phyloP scores from a whole-genome alignment of 2,888 invertebrate genomes.

The Zhuqinia jingwanae region DNA sequence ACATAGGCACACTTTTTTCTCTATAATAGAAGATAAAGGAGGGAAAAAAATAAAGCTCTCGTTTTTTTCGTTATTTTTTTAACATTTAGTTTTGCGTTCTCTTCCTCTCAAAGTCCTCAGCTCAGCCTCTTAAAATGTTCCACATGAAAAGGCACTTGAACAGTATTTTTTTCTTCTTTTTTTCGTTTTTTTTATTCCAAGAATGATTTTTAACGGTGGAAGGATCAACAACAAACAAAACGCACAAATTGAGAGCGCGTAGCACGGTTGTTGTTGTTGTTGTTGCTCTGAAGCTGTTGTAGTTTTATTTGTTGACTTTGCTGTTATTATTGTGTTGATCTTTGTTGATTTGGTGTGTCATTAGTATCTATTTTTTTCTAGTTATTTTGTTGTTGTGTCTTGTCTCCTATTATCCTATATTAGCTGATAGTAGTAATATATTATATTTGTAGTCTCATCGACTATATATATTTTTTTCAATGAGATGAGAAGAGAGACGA shows the following conservation, averaged over 20 bases:
- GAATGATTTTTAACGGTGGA: conserved; percentile 26
- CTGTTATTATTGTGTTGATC: conserved; percentile 42
- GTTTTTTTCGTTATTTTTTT: background rate
- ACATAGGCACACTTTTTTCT: background rate
- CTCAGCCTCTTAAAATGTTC: conserved; percentile 10
- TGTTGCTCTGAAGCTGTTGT: too few relatives aligned
- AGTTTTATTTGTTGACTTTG: conserved; percentile 44
- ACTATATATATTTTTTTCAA: too few relatives aligned
- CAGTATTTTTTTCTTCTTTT: too few relatives aligned
- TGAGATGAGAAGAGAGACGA: too few relatives aligned
- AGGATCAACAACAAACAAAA: background rate
- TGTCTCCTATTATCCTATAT: too few relatives aligned
- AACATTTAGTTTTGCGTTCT: too few relatives aligned
- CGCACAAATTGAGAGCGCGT: background rate
- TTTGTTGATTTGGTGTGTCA: conserved; percentile 52
- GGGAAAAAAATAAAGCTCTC: conserved; percentile 20
- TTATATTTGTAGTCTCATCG: too few relatives aligned
- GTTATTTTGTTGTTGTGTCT: background rate
- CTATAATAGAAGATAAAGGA: too few relatives aligned
- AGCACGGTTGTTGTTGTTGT: background rate
- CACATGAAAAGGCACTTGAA: conserved; percentile 48
- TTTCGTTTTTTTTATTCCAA: conserved; percentile 22
- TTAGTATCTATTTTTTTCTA: background rate
- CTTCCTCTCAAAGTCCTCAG: too few relatives aligned
- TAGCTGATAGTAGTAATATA: too few relatives aligned